Evolutionary conservation across 2,113 vertebrate genomes (phyloP), one percentile per base, ranked within the genome.

Genomic region (Sorex fumeus): DNA sequence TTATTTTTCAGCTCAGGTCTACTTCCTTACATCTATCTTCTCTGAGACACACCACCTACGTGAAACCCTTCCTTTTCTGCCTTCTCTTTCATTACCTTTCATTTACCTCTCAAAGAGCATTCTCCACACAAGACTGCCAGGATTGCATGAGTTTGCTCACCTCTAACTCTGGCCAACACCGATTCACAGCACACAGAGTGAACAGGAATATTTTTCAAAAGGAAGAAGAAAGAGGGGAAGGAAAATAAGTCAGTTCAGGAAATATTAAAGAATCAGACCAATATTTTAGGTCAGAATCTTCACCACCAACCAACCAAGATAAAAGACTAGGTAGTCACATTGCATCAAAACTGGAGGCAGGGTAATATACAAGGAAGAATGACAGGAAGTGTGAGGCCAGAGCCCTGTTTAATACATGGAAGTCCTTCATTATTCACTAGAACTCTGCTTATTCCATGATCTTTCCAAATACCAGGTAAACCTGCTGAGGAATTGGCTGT

Each of bases 111-210:
- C 40, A 40, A 40, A 40, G 4, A 40, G 4, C 47, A 50, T 10
- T 10, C 47, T 50, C 47, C 47, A 50, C 47, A 13, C 3, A 19
- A 5, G 19, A 8, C 12, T 3, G 0, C 57, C 43, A 57, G 67
- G 23, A 84, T 43, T 50, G 4, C 2, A 1, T 4, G 4, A 1
- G 4, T 21, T 36, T 75, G 16, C 8, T n/a, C 47, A 40, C 28
- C 0, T 3, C 8, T 18, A 16, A 32, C n/a, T 7, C 32, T 4
- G 2, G 2, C 0, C n/a, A 36, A n/a, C 15, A 19, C 34, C 10
- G 27, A 28, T n/a, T 34, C n/a, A 19, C 4, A 8, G 64, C 45
- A 69, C 45, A 69, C 1, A 6, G 25, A n/a, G 16, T 18, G 4
- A 15, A 1, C 13, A 30, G 40, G 36, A 40, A 84, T 66, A 30